Base-by-base conservation (phyloP, 30 jellyfish, hydroid and myxozoan species). In the Clytia hemisphaerica region DNA sequence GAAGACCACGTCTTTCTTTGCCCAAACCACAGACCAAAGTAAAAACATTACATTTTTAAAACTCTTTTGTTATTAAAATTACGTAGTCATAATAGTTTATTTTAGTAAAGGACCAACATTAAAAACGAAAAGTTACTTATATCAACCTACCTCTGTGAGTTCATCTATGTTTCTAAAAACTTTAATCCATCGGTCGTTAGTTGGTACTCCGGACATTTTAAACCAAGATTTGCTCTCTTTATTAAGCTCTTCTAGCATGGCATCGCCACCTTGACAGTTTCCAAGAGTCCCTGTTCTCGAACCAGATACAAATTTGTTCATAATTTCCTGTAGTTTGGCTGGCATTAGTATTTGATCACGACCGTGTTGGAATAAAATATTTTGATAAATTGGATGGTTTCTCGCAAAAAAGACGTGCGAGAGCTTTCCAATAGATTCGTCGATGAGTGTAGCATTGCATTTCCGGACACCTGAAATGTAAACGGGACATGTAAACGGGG, bases 401-500 rank as follows among this genome's bases (percentile, higher is more conserved):
- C 66, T 15, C 16, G 21, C 30, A 51, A 12, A 51, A 0, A 51
- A 14, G 10, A 51, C 31, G 24, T 51, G 30, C 31, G 18, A 12
- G 14, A 51, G 10, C 0, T 24, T 51, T 12, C 31, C 28, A 21
- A 12, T 16, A 12, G 66, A 21, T 14, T 51, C 66, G 14, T 51
- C 14, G 18, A 51, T 22, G 10, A 10, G 31, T 22, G 16, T 22
- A 14, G 66, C 1, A 24, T 1, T 16, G 30, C 66, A 51, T 24
- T n/a, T 51, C 28, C 66, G 21, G 14, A 22, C 66, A 14, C 66
- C 66, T 15, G 66, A 51, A n/a, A n/a, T n/a, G n/a, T n/a, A n/a
- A n/a, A n/a, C n/a, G n/a, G n/a, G n/a, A n/a, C n/a, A n/a, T n/a
- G n/a, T n/a, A n/a, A n/a, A n/a, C n/a, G n/a, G n/a, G n/a, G n/a